phyloP scores from a whole-genome alignment of 2,113 vertebrate genomes.

The Carlito syrichta region DNA sequence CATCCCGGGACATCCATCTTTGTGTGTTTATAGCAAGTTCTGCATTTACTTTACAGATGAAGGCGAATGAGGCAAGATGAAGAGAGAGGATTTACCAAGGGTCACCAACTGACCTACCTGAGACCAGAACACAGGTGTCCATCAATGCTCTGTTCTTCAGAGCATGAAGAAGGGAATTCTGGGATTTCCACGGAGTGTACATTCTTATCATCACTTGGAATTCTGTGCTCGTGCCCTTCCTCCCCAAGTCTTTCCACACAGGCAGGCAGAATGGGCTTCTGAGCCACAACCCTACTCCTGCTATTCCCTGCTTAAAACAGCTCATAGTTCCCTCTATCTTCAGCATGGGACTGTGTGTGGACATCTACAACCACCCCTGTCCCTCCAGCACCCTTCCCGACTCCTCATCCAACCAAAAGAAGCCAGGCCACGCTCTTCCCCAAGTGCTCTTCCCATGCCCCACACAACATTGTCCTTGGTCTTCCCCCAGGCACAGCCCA shows the following conservation, averaged over 20 bases:
- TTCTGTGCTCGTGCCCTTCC: fast-evolving
- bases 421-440: not conserved
- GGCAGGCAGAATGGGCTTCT: not conserved
- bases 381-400: fast-evolving
- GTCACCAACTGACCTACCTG: not conserved
- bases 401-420: too few relatives aligned
- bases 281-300: fast-evolving
- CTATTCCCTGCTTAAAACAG: fast-evolving
- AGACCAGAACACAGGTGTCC: not conserved
- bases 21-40: too few relatives aligned
- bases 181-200: not conserved
- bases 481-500: not conserved
- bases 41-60: too few relatives aligned
- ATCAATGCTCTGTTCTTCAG: not conserved
- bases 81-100: not conserved
- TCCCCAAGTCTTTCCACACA: fast-evolving
- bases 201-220: not conserved
- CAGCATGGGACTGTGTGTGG: not conserved
- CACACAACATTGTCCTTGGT: fast-evolving
- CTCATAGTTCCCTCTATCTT: not conserved
- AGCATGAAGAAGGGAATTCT: not conserved
- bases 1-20: too few relatives aligned
- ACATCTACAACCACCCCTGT: fast-evolving
- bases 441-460: fast-evolving
- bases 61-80: too few relatives aligned